Evolutionary conservation across 2,113 vertebrate genomes (phyloP).

Genomic region (cat (Felis catus)): F.catus_Fca126_mat1.0 CM031419.1:77741001-77741500

Average conservation of each 20-base stretch:
- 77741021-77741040: background rate
- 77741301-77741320: background rate
- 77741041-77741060: background rate
- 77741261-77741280: background rate
- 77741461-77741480: constrained; percentile 60
- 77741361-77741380: constrained; percentile 52
- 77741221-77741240: background rate
- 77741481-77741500: constrained; percentile 49
- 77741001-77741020: background rate
- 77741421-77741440: constrained; percentile 66
- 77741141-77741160: background rate
- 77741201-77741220: background rate
- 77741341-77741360: constrained; percentile 32
- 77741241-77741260: background rate
- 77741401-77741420: constrained; percentile 78
- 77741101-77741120: background rate
- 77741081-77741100: background rate
- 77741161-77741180: background rate
- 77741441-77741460: constrained; percentile 59
- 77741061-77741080: background rate
- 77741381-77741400: constrained; percentile 62
- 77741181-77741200: background rate
- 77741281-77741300: background rate
- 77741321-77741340: background rate
- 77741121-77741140: background rate